Evolutionary conservation across 1,140 invertebrate genomes (phyloP).

Genomic region (Dreissena rostriformis): DNA sequence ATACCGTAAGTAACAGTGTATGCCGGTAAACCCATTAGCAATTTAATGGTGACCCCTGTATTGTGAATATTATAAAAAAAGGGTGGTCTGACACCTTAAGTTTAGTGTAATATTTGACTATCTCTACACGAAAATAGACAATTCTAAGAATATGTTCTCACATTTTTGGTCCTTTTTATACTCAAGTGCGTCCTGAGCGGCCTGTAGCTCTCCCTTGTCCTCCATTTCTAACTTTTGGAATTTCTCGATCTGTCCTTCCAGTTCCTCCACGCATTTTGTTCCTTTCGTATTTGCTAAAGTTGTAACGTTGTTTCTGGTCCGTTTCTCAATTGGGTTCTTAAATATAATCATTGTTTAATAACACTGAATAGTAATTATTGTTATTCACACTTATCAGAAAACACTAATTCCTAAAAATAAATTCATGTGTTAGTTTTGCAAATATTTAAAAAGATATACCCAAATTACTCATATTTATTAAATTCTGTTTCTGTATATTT

Average conservation of each 20-base stretch:
- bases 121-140: no score
- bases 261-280: constrained; percentile 54
- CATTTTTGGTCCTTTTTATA: constrained; percentile 42
- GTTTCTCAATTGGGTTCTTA: constrained; percentile 60
- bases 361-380: not conserved
- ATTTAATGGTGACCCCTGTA: no score
- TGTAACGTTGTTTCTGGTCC: constrained; percentile 22
- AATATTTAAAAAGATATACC: not conserved
- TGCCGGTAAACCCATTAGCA: no score
- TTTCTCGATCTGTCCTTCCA: constrained; percentile 57
- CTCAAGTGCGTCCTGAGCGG: constrained; percentile 61
- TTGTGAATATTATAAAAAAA: no score
- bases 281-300: constrained; percentile 45
- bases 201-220: constrained; percentile 65
- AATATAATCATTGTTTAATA: not conserved
- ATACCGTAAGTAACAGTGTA: no score
- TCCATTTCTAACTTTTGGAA: constrained; percentile 64
- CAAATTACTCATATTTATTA: not conserved
- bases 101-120: no score
- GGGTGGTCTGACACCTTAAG: no score
- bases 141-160: not conserved
- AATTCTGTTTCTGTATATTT: not conserved
- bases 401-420: not conserved
- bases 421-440: not conserved
- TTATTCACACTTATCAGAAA: not conserved